phyloP scores from a whole-genome alignment of 2,797 vertebrate genomes.

The Percopsis omiscomaycus region DNA sequence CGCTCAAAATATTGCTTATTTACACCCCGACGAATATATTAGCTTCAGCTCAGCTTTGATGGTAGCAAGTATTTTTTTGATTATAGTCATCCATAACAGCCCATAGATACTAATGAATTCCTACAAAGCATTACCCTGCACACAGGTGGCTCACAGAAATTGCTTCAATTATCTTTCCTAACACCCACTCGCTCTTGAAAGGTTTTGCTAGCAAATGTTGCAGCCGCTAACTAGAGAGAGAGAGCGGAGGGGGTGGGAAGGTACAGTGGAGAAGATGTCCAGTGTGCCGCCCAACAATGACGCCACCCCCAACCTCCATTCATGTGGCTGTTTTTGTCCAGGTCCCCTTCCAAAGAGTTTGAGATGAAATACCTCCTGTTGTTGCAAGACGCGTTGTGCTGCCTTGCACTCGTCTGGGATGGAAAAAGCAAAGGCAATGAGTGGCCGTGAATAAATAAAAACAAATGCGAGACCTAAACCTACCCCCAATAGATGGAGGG shows the following conservation, averaged over 20 bases:
- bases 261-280: conserved; percentile 21
- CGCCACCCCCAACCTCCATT: conserved; percentile 51
- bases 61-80: conserved; percentile 55
- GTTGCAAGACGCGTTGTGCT: conserved; percentile 39
- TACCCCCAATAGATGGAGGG: conserved; percentile 40
- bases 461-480: conserved; percentile 59
- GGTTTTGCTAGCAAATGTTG: conserved; percentile 65
- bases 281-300: conserved; percentile 37
- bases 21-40: conserved; percentile 35
- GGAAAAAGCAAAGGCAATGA: conserved; percentile 70
- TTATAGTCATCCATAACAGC: conserved; percentile 56
- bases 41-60: conserved; percentile 47
- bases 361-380: conserved; percentile 61
- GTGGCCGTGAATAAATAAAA: conserved; percentile 69
- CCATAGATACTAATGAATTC: conserved; percentile 69
- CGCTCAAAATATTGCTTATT: not conserved
- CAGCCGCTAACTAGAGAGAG: conserved; percentile 66
- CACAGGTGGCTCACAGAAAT: conserved; percentile 71
- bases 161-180: conserved; percentile 70
- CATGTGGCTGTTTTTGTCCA: conserved; percentile 49
- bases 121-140: conserved; percentile 66
- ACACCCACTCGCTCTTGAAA: conserved; percentile 65
- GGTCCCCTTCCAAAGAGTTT: conserved; percentile 39
- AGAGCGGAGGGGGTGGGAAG: conserved; percentile 1
- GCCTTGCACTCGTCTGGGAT: conserved; percentile 40